phyloP scores from a whole-genome alignment of 2,797 vertebrate genomes.

The Eupleurogrammus muticus region DNA sequence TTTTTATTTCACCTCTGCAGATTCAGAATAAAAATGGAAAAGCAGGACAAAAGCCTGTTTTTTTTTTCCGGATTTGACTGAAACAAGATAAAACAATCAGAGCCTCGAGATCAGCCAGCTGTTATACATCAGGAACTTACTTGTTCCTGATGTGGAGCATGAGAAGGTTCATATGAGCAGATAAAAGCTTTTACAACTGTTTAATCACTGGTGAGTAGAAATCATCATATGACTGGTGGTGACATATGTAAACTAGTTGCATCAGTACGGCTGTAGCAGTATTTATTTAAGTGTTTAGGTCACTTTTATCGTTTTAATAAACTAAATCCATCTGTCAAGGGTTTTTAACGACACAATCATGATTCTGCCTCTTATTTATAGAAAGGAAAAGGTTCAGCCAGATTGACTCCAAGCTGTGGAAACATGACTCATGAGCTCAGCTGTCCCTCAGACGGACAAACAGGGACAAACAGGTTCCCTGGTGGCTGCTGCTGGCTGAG shows the following conservation, averaged over 20 bases:
- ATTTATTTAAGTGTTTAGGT: background rate
- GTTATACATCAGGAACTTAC: too few relatives aligned
- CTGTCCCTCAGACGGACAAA: conserved; percentile 20
- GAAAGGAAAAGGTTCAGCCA: background rate
- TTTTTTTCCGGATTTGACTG: too few relatives aligned
- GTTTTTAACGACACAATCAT: background rate
- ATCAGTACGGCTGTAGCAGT: background rate
- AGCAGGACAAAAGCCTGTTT: too few relatives aligned
- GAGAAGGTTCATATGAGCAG: too few relatives aligned
- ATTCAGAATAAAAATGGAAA: too few relatives aligned
- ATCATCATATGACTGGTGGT: too few relatives aligned
- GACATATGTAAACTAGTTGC: background rate
- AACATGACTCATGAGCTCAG: conserved; percentile 10
- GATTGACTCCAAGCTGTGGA: background rate
- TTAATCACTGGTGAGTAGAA: too few relatives aligned
- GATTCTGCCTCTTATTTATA: background rate
- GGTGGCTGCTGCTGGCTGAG: conserved; percentile 29
- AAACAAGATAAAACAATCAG: too few relatives aligned
- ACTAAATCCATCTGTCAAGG: background rate
- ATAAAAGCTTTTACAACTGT: too few relatives aligned
- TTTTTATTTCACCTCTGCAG: too few relatives aligned
- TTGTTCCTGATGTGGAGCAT: too few relatives aligned
- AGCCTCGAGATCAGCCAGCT: background rate
- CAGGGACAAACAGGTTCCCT: conserved; percentile 26
- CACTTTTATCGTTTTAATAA: background rate